A percentile compares a stretch with the other conserved stretches of the same genome.
Evolutionary conservation across 2,888 invertebrate species (phyloP).

Genomic region (Tillus elongatus): DNA sequence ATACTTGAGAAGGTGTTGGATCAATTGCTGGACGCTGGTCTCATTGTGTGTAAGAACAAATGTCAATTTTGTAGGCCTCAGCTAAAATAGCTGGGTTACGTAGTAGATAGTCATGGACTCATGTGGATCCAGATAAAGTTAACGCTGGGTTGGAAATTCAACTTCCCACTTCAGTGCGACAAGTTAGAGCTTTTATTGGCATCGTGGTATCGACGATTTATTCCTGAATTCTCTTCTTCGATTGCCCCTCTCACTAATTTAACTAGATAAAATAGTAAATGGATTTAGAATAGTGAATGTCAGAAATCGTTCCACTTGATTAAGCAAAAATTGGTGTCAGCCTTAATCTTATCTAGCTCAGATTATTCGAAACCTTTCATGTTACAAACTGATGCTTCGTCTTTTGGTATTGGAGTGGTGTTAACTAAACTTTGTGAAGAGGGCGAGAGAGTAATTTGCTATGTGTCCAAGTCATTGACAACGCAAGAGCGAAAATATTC

Average conservation of each 20-base stretch:
- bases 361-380: not conserved
- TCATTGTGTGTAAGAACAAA: slow-evolving; percentile 25
- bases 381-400: slow-evolving; percentile 6
- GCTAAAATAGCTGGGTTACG: slow-evolving; percentile 28
- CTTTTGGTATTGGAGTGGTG: no score
- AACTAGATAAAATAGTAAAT: no score
- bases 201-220: slow-evolving; percentile 28
- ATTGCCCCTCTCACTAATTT: no score
- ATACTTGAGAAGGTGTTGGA: slow-evolving; percentile 17
- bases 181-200: slow-evolving; percentile 25
- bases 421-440: no score
- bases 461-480: no score
- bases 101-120: slow-evolving; percentile 22
- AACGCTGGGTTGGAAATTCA: slow-evolving; percentile 20
- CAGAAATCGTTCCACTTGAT: slow-evolving; percentile 11
- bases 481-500: no score
- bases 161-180: slow-evolving; percentile 19
- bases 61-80: slow-evolving; percentile 18
- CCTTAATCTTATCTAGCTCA: slow-evolving; percentile 4
- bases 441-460: no score
- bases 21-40: slow-evolving; percentile 14
- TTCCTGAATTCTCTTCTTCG: slow-evolving; percentile 13
- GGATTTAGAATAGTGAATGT: slow-evolving; percentile 14
- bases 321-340: not conserved
- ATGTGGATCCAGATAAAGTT: slow-evolving; percentile 21